Percentiles rank a stretch among this genome's conserved stretches.
Evolutionary conservation across 23 tunicate genomes (phyloP).

Genomic region (Trididemnum miniatum): DNA sequence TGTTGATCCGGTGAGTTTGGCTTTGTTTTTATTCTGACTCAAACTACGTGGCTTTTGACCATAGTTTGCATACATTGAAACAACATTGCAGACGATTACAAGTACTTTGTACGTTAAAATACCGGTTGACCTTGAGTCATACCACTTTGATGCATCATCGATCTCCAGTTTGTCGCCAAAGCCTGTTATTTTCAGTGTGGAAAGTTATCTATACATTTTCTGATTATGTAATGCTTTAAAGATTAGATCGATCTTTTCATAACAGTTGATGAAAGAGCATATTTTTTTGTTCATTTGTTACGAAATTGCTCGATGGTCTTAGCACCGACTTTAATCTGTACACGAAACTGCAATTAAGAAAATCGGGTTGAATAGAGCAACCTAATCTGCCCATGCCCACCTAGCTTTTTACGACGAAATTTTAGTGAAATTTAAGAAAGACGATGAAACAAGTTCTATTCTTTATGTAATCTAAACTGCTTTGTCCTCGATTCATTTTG

Average conservation of each 20-base stretch:
- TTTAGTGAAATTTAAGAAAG: too few species aligned
- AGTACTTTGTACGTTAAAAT: too few species aligned
- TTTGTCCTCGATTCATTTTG: too few species aligned
- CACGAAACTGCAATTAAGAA: neutral
- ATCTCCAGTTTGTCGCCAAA: too few species aligned
- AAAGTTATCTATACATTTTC: neutral
- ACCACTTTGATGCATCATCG: too few species aligned
- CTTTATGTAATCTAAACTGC: slow-evolving; percentile 16
- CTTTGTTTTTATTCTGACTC: neutral
- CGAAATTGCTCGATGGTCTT: neutral
- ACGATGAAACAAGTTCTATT: too few species aligned
- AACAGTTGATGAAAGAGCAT: neutral
- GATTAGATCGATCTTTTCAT: neutral
- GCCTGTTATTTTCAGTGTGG: neutral
- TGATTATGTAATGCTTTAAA: neutral
- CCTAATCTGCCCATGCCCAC: slow-evolving; percentile 1
- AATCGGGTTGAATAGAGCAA: slow-evolving; percentile 4
- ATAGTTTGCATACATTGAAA: neutral
- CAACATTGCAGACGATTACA: too few species aligned
- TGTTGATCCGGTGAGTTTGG: slow-evolving; percentile 73
- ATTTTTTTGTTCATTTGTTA: neutral
- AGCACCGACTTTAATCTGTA: neutral
- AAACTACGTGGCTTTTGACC: neutral
- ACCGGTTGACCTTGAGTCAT: too few species aligned
- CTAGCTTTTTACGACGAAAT: too few species aligned